Evolutionary conservation across 2,113 vertebrate species (phyloP).

Genomic region (Lycaon pictus): DNA sequence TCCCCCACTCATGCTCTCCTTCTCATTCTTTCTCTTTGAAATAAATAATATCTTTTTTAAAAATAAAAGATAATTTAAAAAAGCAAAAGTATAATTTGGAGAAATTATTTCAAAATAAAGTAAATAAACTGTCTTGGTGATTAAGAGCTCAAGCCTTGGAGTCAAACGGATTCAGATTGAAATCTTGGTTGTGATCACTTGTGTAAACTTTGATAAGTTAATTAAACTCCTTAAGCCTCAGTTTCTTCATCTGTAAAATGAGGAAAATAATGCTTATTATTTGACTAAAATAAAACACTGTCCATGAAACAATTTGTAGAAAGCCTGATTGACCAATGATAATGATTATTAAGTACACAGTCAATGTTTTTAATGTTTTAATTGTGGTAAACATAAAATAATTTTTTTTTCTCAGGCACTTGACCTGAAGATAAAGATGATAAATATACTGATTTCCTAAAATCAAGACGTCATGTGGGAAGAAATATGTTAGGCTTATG

Average conservation of each 20-base stretch:
- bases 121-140: background rate
- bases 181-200: background rate
- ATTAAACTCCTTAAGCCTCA: background rate
- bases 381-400: background rate
- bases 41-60: background rate
- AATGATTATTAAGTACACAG: background rate
- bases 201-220: background rate
- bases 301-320: background rate
- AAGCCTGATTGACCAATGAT: background rate
- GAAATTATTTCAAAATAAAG: slow-evolving; percentile 21
- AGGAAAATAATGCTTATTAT: background rate
- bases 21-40: background rate
- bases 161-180: background rate
- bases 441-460: background rate
- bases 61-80: background rate
- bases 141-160: background rate
- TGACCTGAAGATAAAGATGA: background rate
- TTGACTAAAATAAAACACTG: background rate
- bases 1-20: background rate
- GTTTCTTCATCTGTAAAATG: background rate
- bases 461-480: background rate
- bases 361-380: background rate
- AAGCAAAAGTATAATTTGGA: background rate
- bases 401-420: background rate
- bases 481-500: background rate